Conservation (phyloP, 2,888 invertebrate genomes). For the Melanostoma mellinum region DNA sequence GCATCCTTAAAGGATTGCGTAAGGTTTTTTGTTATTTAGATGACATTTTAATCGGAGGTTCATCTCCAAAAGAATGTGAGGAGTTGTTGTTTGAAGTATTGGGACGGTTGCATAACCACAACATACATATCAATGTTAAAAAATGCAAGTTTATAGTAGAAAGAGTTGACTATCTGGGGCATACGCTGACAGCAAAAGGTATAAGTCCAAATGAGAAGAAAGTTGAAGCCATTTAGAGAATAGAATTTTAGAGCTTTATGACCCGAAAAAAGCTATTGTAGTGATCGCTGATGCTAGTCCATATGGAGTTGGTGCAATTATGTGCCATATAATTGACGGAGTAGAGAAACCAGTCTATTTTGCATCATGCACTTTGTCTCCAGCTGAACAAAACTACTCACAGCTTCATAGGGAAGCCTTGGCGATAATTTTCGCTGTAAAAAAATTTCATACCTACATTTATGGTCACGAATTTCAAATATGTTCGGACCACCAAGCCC, state of each 20-base stretch:
- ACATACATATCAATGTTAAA: constrained; percentile 4
- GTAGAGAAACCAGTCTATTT: constrained; percentile 54
- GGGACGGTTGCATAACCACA: background rate
- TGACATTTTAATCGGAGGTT: constrained; percentile 7
- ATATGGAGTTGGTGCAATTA: constrained; percentile 43
- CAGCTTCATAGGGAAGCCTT: constrained; percentile 76
- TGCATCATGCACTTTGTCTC: constrained; percentile 50
- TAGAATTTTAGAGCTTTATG: background rate
- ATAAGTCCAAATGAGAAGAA: constrained; percentile 16
- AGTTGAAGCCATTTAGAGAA: constrained; percentile 1
- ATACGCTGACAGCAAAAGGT: constrained; percentile 8
- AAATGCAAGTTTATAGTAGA: background rate
- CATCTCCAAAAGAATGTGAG: background rate
- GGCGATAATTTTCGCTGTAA: constrained; percentile 78
- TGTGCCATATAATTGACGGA: constrained; percentile 55
- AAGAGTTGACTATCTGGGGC: constrained; percentile 9
- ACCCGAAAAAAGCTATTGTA: constrained; percentile 37
- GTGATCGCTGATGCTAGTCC: constrained; percentile 39
- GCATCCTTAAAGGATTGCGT: background rate
- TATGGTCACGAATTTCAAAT: constrained; percentile 73
- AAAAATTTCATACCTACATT: constrained; percentile 80
- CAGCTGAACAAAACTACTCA: constrained; percentile 73
- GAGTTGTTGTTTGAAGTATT: background rate
- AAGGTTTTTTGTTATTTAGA: constrained; percentile 1
- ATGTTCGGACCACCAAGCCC: constrained; percentile 65